These are phyloP conservation scores for Oceanodroma leucorhoa DNA, from an alignment of 2,797 vertebrate species.

Conservation along the genomic window DNA sequence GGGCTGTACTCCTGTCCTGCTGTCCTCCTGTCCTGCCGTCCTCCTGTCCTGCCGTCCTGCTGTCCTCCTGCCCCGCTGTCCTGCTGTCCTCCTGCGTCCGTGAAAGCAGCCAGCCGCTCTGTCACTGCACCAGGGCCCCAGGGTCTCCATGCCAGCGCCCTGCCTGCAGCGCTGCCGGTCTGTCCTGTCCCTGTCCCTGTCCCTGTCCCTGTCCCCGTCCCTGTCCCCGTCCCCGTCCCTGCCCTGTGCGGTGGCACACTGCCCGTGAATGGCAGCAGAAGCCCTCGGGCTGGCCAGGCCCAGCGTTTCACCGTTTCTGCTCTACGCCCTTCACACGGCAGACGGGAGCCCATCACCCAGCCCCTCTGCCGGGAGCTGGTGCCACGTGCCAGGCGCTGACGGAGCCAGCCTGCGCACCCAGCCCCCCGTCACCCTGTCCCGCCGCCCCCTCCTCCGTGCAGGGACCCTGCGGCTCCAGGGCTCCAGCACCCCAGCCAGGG, in stretches of 20 bases:
- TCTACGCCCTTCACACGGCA: fast-evolving
- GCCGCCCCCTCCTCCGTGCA: fast-evolving
- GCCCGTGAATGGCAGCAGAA: neutral
- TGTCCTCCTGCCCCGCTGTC: neutral
- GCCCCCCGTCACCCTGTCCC: neutral
- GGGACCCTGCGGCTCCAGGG: fast-evolving
- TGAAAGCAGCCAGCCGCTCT: neutral
- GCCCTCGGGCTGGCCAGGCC: neutral
- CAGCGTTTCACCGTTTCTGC: fast-evolving
- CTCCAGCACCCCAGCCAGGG: neutral
- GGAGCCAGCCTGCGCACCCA: neutral
- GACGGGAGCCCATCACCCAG: neutral
- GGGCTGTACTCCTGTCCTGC: neutral
- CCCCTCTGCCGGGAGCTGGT: fast-evolving
- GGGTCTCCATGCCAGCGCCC: neutral
- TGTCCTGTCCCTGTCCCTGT: neutral
- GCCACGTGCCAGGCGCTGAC: fast-evolving
- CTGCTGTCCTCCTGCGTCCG: neutral
- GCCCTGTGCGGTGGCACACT: neutral
- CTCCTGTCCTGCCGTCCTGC: too few relatives aligned
- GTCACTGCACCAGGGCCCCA: neutral
- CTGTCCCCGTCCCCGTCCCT: neutral
- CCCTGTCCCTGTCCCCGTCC: neutral
- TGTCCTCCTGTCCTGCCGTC: neutral
- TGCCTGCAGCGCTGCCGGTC: fast-evolving